Conservation (phyloP, 2,797 vertebrate genomes). For the Allochrocebus solatus region DNA sequence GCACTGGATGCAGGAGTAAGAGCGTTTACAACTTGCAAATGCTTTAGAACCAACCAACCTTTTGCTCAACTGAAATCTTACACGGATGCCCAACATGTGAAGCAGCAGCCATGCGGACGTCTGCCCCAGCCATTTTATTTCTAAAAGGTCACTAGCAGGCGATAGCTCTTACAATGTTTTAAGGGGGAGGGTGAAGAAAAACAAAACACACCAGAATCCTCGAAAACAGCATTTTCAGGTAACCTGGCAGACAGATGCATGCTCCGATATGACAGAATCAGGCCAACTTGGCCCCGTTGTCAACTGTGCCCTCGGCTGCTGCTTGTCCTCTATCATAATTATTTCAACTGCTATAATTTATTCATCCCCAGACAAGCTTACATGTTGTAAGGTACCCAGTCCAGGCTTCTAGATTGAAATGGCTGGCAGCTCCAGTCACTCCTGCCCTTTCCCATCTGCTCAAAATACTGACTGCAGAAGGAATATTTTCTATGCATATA, state of each 20-base stretch:
- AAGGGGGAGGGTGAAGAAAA: background rate
- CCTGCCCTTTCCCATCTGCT: background rate
- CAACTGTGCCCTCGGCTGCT: background rate
- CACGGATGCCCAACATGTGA: background rate
- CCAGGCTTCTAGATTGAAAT: background rate
- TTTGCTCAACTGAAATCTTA: background rate
- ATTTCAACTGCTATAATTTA: slow-evolving; percentile 74
- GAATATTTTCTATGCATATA: background rate
- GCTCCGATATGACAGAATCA: slow-evolving; percentile 70
- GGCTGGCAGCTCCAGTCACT: background rate
- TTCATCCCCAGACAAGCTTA: slow-evolving; percentile 48
- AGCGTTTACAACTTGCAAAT: background rate
- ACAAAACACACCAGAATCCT: background rate
- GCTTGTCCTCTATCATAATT: slow-evolving; percentile 53
- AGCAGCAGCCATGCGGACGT: background rate
- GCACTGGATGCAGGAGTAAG: background rate
- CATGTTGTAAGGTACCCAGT: background rate
- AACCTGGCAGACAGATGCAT: slow-evolving; percentile 24
- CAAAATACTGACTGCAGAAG: background rate
- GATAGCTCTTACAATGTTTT: background rate
- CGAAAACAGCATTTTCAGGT: slow-evolving; percentile 30
- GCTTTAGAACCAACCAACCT: background rate
- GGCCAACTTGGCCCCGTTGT: slow-evolving; percentile 3
- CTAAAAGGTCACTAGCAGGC: background rate
- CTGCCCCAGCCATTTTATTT: background rate